These are phyloP conservation scores for Leptinotarsa haldemani DNA, from an alignment of 2,888 invertebrate species.

Conservation along the genomic window DNA sequence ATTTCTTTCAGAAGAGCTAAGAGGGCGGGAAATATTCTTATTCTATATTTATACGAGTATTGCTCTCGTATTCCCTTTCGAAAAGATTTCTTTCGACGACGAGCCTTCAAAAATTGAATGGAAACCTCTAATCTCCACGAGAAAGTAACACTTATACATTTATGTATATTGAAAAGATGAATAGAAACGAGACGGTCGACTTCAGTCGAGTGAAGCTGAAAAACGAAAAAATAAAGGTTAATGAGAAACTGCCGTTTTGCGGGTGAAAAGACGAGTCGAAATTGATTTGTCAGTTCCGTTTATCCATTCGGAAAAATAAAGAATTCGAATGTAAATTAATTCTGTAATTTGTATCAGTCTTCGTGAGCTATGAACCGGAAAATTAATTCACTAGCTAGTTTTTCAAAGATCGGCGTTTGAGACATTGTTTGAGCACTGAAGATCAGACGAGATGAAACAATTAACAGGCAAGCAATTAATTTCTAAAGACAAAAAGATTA, in stretches of 20 bases:
- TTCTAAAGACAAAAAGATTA: too few species aligned
- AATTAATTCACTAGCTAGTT: not conserved
- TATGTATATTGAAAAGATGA: slow-evolving; percentile 5
- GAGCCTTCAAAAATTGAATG: not conserved
- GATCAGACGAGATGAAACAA: too few species aligned
- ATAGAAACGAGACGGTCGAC: not conserved
- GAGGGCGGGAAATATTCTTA: not conserved
- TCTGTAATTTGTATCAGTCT: slow-evolving; percentile 13
- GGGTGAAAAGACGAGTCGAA: not conserved
- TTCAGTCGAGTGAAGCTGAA: not conserved
- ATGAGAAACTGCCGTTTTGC: not conserved
- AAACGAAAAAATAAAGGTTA: not conserved
- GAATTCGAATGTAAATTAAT: not conserved
- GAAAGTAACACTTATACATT: slow-evolving; percentile 2
- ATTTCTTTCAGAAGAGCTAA: too few species aligned
- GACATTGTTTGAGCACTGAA: too few species aligned
- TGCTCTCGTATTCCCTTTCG: not conserved
- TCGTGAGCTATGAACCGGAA: not conserved
- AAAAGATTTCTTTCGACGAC: not conserved
- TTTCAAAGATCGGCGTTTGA: too few species aligned
- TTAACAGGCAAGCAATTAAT: too few species aligned
- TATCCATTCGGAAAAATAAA: not conserved
- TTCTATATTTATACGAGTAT: not conserved
- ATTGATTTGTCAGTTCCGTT: not conserved
- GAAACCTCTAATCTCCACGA: not conserved